Conservation (phyloP, 2,113 vertebrate species). For the Trematomus loennbergii region DNA sequence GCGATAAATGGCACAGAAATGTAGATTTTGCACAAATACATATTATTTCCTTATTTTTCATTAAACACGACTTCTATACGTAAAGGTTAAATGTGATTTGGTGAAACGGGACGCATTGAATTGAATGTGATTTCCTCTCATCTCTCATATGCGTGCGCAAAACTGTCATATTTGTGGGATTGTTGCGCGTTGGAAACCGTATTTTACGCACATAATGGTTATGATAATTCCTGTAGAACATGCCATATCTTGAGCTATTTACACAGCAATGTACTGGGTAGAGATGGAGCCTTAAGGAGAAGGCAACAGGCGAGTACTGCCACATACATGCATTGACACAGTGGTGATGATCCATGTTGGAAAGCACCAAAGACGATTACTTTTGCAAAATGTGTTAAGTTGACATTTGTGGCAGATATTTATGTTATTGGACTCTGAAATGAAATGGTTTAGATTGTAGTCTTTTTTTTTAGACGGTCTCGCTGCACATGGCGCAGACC, state of each 20-base stretch:
- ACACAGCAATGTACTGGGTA: background rate
- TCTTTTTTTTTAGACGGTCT: slow-evolving; percentile 21
- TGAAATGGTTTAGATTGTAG: background rate
- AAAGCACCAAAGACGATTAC: background rate
- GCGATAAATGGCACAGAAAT: background rate
- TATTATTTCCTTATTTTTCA: background rate
- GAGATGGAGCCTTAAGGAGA: background rate
- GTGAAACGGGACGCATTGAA: background rate
- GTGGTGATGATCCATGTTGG: background rate
- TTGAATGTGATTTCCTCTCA: slow-evolving; percentile 10
- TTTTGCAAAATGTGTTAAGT: background rate
- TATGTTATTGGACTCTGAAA: background rate
- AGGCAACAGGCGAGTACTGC: slow-evolving; percentile 50
- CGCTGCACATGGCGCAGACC: slow-evolving; percentile 34
- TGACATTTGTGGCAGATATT: background rate
- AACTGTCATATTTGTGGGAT: background rate
- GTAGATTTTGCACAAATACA: background rate
- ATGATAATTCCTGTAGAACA: background rate
- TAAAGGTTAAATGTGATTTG: background rate
- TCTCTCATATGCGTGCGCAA: background rate
- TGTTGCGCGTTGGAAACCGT: background rate
- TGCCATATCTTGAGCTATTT: background rate
- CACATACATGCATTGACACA: background rate
- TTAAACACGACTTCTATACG: background rate
- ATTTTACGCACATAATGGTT: slow-evolving; percentile 5